Evolutionary conservation across 2,888 invertebrate species (phyloP), one percentile per base, ranked within the genome.

Genomic region (Heliconius cydno): DNA sequence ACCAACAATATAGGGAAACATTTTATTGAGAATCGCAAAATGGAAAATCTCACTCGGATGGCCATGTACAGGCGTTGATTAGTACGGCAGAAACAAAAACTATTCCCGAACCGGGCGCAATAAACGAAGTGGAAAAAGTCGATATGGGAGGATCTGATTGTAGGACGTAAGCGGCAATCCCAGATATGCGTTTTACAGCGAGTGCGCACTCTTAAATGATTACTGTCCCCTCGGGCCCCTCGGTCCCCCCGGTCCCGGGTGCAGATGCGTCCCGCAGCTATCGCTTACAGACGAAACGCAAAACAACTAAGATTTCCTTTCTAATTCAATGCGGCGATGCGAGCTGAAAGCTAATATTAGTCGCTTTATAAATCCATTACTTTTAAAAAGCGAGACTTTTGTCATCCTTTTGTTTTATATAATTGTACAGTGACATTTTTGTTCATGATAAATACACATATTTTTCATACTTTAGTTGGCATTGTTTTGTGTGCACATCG

Each of bases 51-150:
- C 87, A 88, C 88, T 88, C 87, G 87, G 86, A 85, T 87, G 86
- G 88, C 88, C 88, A 90, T 91, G 90, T 91, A 89, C 90, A 86
- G 88, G 90, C 92, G 92, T 94, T 94, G 94, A 94, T 94, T 94
- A 94, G 93, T 92, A 88, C 89, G 89, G 88, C 87, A 87, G 91
- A 90, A 92, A 93, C 91, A 93, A 92, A 94, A 94, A 94, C 93
- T 94, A 94, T 94, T 92, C 91, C 91, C 91, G 88, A 92, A 93
- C 91, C 88, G 89, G 86, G 87, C 85, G 91, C 89, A 92, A 90
- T 90, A 92, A 94, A 91, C 92, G 93, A 93, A 92, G 93, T 90
- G 93, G 93, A 94, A 94, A 94, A 93, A 93, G 92, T 92, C 94
- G 91, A 94, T 94, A 94, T 92, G 91, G 88, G 85, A 87, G 90